Conservation (phyloP, 2,888 invertebrate species). For the Drosophila mettleri region DNA sequence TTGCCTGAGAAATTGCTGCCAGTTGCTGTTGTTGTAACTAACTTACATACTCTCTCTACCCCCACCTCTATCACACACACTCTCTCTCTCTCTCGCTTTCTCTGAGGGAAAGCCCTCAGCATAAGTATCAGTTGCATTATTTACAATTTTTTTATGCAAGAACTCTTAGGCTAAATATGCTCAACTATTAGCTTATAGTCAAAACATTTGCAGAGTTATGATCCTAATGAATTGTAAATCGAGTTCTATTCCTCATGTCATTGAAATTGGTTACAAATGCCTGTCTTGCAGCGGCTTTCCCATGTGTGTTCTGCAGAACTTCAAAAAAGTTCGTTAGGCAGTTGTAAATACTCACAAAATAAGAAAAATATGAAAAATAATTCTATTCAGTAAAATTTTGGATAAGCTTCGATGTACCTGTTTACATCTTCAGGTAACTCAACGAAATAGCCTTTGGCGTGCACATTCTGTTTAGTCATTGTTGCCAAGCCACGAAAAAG, state of each 20-base stretch:
- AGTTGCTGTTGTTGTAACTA: conserved; percentile 7
- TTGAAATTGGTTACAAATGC: too few species aligned
- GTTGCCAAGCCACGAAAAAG: neutral
- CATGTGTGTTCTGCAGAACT: neutral
- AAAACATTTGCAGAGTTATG: too few species aligned
- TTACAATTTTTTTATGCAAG: neutral
- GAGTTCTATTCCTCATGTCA: too few species aligned
- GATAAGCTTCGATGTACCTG: too few species aligned
- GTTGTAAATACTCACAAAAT: too few species aligned
- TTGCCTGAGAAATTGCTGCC: conserved; percentile 36
- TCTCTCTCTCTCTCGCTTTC: too few species aligned
- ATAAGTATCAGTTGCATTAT: neutral
- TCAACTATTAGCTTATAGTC: neutral
- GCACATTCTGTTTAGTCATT: neutral
- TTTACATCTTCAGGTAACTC: too few species aligned
- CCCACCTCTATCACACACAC: too few species aligned
- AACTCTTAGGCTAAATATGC: neutral
- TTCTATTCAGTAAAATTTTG: too few species aligned
- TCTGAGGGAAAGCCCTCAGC: too few species aligned
- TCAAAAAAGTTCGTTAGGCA: neutral
- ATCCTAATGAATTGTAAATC: neutral
- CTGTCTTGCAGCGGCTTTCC: neutral
- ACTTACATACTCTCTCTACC: neutral
- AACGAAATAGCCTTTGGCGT: too few species aligned
- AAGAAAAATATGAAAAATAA: too few species aligned